Percentiles rank a stretch among this genome's conserved stretches.
Evolutionary conservation across 2,888 invertebrate species (phyloP).

Genomic region (Tipula vernalis): DNA sequence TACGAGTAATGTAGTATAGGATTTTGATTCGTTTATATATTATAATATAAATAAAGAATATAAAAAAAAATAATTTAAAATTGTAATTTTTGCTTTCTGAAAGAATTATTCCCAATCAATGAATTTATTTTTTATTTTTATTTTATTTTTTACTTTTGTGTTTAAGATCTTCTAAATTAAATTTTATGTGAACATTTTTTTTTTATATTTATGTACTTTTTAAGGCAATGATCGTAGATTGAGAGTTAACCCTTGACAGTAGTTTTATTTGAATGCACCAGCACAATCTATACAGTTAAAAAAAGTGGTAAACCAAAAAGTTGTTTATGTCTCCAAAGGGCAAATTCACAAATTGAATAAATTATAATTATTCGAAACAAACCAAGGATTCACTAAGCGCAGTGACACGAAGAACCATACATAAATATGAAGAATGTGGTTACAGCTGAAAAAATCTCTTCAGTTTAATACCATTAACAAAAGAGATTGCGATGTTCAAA

Average conservation of each 20-base stretch:
- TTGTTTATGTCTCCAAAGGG: too few species aligned
- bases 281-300: not conserved
- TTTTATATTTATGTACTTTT: not conserved
- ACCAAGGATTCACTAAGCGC: too few species aligned
- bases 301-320: too few species aligned
- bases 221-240: not conserved
- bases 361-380: too few species aligned
- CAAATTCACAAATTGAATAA: too few species aligned
- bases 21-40: not conserved
- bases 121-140: not conserved
- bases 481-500: too few species aligned
- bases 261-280: too few species aligned
- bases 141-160: not conserved
- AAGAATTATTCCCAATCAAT: not conserved
- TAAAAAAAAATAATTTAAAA: not conserved
- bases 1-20: not conserved
- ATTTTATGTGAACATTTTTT: not conserved
- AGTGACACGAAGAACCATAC: too few species aligned
- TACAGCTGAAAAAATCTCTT: too few species aligned
- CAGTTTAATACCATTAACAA: too few species aligned
- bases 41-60: not conserved
- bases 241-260: not conserved
- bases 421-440: too few species aligned
- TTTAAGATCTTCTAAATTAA: not conserved
- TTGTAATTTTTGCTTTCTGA: not conserved